Evolutionary conservation across 2,797 vertebrate genomes (phyloP).

Genomic region (Gadopsis bispinosus): DNA sequence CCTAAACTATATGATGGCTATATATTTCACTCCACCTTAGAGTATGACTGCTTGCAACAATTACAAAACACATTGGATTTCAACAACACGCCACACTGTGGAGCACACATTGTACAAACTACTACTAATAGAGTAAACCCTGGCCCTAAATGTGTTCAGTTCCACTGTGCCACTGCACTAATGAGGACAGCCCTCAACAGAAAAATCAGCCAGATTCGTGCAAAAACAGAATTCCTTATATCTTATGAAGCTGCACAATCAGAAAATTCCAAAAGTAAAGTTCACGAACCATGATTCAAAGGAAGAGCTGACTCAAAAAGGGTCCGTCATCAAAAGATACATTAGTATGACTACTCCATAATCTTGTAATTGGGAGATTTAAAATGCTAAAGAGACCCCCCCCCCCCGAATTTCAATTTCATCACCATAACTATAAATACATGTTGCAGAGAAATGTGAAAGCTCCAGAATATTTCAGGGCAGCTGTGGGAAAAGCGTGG

Average conservation of each 20-base stretch:
- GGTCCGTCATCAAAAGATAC: constrained; percentile 6
- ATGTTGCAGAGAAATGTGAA: constrained; percentile 60
- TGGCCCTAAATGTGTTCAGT: not conserved
- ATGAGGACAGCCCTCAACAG: not conserved
- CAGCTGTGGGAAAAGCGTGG: constrained; percentile 60
- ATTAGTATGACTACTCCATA: not conserved
- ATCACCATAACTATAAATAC: constrained; percentile 55
- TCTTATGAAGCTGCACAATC: not conserved
- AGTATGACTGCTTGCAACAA: not conserved
- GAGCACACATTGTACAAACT: not conserved
- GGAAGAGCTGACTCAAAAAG: not conserved
- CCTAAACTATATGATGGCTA: not conserved
- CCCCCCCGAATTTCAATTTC: constrained; percentile 1
- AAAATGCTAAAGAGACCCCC: constrained; percentile 15
- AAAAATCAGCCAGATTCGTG: not conserved
- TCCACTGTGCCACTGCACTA: not conserved
- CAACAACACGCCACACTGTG: too few species aligned
- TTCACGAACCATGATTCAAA: not conserved
- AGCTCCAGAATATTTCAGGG: constrained; percentile 56
- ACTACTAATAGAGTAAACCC: not conserved
- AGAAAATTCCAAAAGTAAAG: not conserved
- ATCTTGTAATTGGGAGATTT: constrained; percentile 26
- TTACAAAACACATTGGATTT: not conserved
- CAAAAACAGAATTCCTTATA: constrained; percentile 9
- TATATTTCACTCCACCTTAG: too few species aligned